Percentiles rank a stretch among this genome's conserved stretches.
Evolutionary conservation across 2,797 vertebrate genomes (phyloP).

Genomic region (Siniperca scherzeri): DNA sequence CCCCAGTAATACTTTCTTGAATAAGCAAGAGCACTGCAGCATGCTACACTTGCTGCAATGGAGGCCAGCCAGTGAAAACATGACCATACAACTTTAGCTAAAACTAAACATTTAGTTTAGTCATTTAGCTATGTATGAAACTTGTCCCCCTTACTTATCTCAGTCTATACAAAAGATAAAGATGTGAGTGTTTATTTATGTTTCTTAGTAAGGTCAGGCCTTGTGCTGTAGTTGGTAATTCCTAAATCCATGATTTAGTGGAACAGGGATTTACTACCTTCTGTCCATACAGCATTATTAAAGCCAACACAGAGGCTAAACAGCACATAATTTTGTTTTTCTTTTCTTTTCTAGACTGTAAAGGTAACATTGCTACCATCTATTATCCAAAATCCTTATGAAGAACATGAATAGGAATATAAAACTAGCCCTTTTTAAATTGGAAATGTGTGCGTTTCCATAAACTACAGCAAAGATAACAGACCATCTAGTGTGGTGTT

Average conservation of each 20-base stretch:
- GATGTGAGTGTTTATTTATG: conserved; percentile 8
- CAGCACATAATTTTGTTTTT: not conserved
- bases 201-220: conserved; percentile 45
- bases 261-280: conserved; percentile 77
- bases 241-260: conserved; percentile 81
- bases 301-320: conserved; percentile 15
- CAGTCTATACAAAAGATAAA: not conserved
- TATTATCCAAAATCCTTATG: not conserved
- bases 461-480: not conserved
- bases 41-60: not conserved
- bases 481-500: not conserved
- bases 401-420: not conserved
- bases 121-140: not conserved
- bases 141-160: not conserved
- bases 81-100: not conserved
- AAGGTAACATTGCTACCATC: not conserved
- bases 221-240: conserved; percentile 70
- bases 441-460: not conserved
- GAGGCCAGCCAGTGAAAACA: not conserved
- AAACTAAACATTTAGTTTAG: not conserved
- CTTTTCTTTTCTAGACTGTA: not conserved
- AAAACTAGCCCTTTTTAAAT: not conserved
- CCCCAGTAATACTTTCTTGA: conserved; percentile 37
- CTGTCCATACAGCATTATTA: conserved; percentile 39
- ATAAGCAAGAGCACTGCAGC: conserved; percentile 25